A percentile compares a stretch with the other conserved stretches of the same genome.
phyloP scores from a whole-genome alignment of 2,888 invertebrate genomes.

The Corythucha ciliata region DNA sequence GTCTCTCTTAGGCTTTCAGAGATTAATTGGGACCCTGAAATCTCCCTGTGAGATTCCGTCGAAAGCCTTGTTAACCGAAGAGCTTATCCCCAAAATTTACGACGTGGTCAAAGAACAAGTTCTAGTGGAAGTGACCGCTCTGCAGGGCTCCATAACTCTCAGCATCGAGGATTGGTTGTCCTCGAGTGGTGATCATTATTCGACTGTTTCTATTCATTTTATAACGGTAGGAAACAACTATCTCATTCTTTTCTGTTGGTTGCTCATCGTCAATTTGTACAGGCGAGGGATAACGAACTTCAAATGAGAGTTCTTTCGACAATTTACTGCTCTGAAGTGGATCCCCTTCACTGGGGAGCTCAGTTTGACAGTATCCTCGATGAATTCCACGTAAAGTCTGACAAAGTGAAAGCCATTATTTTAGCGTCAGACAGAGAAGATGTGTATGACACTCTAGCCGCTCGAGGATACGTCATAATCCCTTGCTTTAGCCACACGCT shows the following conservation, averaged over 20 bases:
- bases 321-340: conserved; percentile 42
- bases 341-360: conserved; percentile 41
- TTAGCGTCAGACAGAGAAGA: conserved; percentile 41
- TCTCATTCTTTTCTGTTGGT: neutral
- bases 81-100: conserved; percentile 44
- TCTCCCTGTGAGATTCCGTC: conserved; percentile 45
- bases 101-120: conserved; percentile 42
- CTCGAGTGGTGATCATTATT: conserved; percentile 40
- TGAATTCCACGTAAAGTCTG: conserved; percentile 43
- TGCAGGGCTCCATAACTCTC: conserved; percentile 40
- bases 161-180: conserved; percentile 45
- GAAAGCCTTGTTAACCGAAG: conserved; percentile 43
- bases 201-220: conserved; percentile 44
- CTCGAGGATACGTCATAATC: conserved; percentile 41
- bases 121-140: conserved; percentile 30
- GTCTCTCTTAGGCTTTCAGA: conserved; percentile 42
- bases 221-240: conserved; percentile 36
- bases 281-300: conserved; percentile 39
- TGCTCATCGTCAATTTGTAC: neutral
- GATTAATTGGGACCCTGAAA: conserved; percentile 43
- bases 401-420: conserved; percentile 43
- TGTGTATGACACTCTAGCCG: conserved; percentile 39
- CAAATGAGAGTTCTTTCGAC: conserved; percentile 43
- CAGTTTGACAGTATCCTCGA: conserved; percentile 41
- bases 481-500: conserved; percentile 44